Conservation (phyloP, 2,888 invertebrate genomes). For the Branchellion lobata region DNA sequence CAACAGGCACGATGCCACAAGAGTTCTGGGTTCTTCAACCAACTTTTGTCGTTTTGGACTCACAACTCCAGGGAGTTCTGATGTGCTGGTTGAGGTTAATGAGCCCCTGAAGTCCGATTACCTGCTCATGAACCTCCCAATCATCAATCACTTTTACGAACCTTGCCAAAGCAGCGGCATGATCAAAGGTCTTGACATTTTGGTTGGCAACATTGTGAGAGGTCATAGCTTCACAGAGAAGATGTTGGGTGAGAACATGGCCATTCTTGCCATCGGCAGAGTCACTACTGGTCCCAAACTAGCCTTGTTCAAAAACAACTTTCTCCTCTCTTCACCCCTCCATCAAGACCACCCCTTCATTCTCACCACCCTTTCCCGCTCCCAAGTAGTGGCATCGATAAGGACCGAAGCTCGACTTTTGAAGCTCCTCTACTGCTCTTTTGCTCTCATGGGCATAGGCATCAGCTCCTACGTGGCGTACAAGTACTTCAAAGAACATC, state of each 20-base stretch:
- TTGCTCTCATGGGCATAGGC: conserved; percentile 67
- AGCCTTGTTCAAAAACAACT: not conserved
- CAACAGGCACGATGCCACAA: conserved; percentile 73
- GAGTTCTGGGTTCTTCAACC: conserved; percentile 71
- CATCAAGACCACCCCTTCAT: conserved; percentile 69
- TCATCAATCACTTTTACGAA: conserved; percentile 79
- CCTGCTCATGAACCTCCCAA: conserved; percentile 71
- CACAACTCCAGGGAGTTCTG: conserved; percentile 14
- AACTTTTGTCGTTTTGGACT: conserved; percentile 80
- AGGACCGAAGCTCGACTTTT: conserved; percentile 69
- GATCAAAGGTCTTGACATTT: conserved; percentile 81
- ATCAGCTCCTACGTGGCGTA: conserved; percentile 67
- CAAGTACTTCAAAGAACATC: conserved; percentile 58
- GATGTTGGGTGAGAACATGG: conserved; percentile 78
- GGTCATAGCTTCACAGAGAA: conserved; percentile 84
- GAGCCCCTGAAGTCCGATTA: conserved; percentile 73
- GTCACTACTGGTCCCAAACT: conserved; percentile 67
- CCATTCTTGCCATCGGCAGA: conserved; percentile 79
- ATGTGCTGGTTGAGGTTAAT: conserved; percentile 44
- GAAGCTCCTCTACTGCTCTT: conserved; percentile 66
- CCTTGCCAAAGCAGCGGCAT: conserved; percentile 75
- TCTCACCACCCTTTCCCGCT: conserved; percentile 76
- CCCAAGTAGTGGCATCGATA: conserved; percentile 73
- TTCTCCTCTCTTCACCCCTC: conserved; percentile 68
- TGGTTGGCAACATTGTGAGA: conserved; percentile 76